A percentile compares a stretch with the other conserved stretches of the same genome.
phyloP scores from a whole-genome alignment of 1,140 invertebrate genomes.

The Lepidotrigona ventralis region DNA sequence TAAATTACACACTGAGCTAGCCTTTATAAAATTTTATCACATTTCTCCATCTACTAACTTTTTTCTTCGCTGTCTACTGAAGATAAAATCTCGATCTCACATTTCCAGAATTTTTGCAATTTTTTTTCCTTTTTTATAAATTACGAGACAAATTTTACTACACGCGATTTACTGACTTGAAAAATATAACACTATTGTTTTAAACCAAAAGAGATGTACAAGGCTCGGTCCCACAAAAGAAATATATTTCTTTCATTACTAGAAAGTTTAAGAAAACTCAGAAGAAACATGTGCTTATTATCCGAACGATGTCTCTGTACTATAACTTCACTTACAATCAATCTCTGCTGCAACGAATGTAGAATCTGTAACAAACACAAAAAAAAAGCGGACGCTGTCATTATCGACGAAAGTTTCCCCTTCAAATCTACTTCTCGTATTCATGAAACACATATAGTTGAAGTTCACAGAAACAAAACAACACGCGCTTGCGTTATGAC shows the following conservation, averaged over 20 bases:
- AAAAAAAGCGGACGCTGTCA: not conserved
- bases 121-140: too few species aligned
- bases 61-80: too few species aligned
- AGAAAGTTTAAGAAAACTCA: not conserved
- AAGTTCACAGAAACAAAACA: not conserved
- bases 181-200: not conserved
- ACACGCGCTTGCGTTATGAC: too few species aligned
- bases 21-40: not conserved
- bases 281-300: not conserved
- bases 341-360: rapidly evolving
- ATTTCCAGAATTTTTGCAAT: too few species aligned
- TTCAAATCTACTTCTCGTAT: not conserved
- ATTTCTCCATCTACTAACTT: not conserved
- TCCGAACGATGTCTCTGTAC: not conserved
- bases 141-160: too few species aligned
- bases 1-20: not conserved
- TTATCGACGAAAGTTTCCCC: not conserved
- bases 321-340: not conserved
- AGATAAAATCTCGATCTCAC: too few species aligned
- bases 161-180: too few species aligned
- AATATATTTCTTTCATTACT: not conserved
- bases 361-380: not conserved
- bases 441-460: not conserved
- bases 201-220: too few species aligned
- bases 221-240: too few species aligned